A percentile compares a stretch with the other conserved stretches of the same genome.
These are phyloP conservation scores for Sebastes wilsoni DNA, from an alignment of 2,797 vertebrate species.

Conservation along the genomic window DNA sequence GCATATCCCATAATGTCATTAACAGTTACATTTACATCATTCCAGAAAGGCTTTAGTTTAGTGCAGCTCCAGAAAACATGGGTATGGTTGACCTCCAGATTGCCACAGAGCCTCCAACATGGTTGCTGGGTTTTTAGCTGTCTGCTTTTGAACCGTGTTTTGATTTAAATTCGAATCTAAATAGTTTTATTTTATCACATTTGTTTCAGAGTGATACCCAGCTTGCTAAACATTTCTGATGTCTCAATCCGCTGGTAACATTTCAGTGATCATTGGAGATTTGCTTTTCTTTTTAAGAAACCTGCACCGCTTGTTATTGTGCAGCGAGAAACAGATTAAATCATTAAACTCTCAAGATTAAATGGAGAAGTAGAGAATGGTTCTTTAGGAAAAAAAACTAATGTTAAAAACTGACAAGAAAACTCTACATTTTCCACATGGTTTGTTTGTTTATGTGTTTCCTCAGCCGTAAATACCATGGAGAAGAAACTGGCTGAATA, in stretches of 20 bases:
- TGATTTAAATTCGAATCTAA: neutral
- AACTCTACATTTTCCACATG: neutral
- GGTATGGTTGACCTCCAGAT: no score
- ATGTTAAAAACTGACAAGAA: neutral
- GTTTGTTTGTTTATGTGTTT: constrained; percentile 8
- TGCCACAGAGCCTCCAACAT: no score
- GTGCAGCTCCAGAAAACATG: no score
- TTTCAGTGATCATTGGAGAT: neutral
- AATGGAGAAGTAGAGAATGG: neutral
- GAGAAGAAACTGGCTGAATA: constrained; percentile 98
- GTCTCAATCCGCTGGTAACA: neutral
- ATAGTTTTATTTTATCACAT: neutral
- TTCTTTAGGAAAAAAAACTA: neutral
- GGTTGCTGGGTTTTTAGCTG: no score
- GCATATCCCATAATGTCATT: no score
- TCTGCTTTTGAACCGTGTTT: neutral
- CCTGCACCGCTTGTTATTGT: neutral
- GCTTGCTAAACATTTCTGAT: neutral
- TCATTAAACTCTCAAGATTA: neutral
- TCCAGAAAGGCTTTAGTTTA: no score
- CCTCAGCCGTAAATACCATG: constrained; percentile 89
- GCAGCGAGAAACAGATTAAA: neutral
- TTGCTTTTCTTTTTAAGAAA: neutral
- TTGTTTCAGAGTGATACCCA: neutral
- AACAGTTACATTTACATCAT: no score